Base-by-base conservation (phyloP, 2,113 vertebrate species). In the Struthio camelus region DNA sequence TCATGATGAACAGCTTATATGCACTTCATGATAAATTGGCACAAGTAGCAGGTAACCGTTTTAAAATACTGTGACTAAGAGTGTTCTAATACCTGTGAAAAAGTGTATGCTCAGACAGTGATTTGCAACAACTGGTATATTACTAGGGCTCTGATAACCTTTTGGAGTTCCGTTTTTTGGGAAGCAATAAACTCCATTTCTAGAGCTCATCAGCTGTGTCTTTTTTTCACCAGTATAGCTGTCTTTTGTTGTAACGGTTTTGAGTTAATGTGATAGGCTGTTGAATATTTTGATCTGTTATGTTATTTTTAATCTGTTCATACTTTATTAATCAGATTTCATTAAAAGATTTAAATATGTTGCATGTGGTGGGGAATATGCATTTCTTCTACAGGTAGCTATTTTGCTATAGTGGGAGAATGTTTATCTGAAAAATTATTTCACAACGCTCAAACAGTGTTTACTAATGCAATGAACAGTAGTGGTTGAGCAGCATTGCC, bases 21-120 rank as follows among this genome's bases (percentile, higher is more conserved):
- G 98, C 97, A 79, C 98, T 99, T 69, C 99, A 99, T 77, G 98
- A 99, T 94, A 99, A 99, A 93, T 97, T 99, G 98, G 99, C 99
- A 81, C 97, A 98, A 90, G 97, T 99, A 91, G 99, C 99, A 97
- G 99, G 99, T 99, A 98, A 96, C 89, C 94, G 54, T 94, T 95
- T 28, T 93, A 95, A 95, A 54, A 85, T 64, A 82, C 12, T 91
- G 73, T 76, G 46, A 65, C 51, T 71, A 50, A 56, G 56, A 76
- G 62, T 4, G 10, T 76, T 90, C n/a, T 48, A 89, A 78, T 62
- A 66, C 22, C 56, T 93, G 46, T 65, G 70, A 48, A 62, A 76
- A 84, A 58, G 17, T 82, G n/a, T 15, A 0, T 54, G 67, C 56
- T 86, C 32, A 80, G 16, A 58, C 23, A 56, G 27, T 20, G 38